Percentiles rank a stretch among this genome's conserved stretches.
phyloP scores from a whole-genome alignment of 2,888 invertebrate species.

The Cataglyphis livida region DNA sequence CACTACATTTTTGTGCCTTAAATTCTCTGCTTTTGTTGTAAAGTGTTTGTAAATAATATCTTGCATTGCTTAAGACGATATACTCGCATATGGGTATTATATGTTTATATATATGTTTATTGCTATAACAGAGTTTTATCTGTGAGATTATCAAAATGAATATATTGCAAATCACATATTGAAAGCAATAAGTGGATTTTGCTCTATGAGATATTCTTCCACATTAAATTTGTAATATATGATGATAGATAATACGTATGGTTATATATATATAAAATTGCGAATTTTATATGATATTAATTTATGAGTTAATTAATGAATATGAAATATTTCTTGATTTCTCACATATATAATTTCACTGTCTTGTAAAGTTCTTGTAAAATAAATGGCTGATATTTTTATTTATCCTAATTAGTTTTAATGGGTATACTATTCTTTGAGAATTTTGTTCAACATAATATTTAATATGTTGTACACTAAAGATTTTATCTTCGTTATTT shows the following conservation, averaged over 20 bases:
- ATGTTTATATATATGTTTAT: neutral
- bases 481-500: neutral
- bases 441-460: neutral
- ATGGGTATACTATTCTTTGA: neutral
- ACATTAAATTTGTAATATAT: neutral
- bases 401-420: neutral
- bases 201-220: neutral
- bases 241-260: neutral
- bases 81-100: neutral
- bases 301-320: neutral
- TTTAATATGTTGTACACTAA: neutral
- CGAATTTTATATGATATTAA: neutral
- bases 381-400: neutral
- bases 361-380: neutral
- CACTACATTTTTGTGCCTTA: slow-evolving; percentile 84
- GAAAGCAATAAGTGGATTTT: neutral
- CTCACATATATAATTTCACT: neutral
- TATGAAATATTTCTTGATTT: slow-evolving; percentile 1
- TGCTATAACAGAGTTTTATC: slow-evolving; percentile 1
- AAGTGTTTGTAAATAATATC: slow-evolving; percentile 17
- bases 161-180: neutral
- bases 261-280: neutral
- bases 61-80: neutral
- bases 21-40: slow-evolving; percentile 38
- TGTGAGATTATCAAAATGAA: neutral